Evolutionary conservation across 2,113 vertebrate species (phyloP).

Genomic region (Notechis scutatus): DNA sequence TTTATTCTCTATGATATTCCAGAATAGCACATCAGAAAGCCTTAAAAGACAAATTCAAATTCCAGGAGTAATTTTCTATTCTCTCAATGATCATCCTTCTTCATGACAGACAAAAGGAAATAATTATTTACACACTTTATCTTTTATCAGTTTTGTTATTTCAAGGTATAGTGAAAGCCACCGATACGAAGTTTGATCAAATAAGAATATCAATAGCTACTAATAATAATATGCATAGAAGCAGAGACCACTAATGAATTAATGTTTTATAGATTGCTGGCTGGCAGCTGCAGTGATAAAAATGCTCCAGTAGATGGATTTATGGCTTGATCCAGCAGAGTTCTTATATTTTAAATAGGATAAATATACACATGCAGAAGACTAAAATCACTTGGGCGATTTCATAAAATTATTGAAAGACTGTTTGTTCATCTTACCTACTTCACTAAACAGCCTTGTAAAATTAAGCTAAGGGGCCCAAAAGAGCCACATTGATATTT

Average conservation of each 20-base stretch:
- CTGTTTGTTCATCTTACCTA: not conserved
- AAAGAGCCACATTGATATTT: not conserved
- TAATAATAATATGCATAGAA: not conserved
- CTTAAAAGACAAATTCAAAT: not conserved
- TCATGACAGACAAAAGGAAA: not conserved
- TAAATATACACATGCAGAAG: not conserved
- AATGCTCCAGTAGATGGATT: too few relatives aligned
- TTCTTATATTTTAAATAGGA: not conserved
- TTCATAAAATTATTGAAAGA: not conserved
- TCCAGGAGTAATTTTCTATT: not conserved
- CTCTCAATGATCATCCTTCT: not conserved
- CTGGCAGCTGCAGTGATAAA: not conserved
- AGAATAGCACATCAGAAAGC: not conserved
- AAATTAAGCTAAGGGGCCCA: not conserved
- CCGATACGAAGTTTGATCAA: too few relatives aligned
- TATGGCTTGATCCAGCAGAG: not conserved
- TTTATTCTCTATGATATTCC: not conserved
- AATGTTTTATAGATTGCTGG: not conserved
- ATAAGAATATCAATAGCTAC: not conserved
- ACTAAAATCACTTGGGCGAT: not conserved
- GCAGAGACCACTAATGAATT: not conserved
- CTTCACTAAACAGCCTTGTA: not conserved
- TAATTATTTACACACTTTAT: not conserved
- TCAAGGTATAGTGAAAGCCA: not conserved
- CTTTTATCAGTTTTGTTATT: not conserved